Base-by-base conservation (phyloP, 2,797 vertebrate species). In the Synanceia verrucosa region DNA sequence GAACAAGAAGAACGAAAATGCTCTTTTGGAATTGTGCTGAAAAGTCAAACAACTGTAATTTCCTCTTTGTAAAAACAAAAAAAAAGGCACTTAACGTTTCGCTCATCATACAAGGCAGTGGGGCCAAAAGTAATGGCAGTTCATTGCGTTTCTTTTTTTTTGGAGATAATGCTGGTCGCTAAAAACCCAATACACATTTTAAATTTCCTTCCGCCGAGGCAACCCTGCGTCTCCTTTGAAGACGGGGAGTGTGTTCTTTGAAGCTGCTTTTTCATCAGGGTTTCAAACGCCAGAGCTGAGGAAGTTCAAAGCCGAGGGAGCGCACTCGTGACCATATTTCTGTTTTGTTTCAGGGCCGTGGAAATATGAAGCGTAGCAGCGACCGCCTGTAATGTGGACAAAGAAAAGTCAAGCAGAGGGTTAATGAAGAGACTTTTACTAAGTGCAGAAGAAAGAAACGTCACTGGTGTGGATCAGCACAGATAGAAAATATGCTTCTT, bases 241-340 rank as follows among this genome's bases (percentile, higher is more conserved):
- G 91, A 88, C 70, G 62, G 77, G 28, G 83, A 86, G 81, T 79
- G 73, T 73, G 86, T 75, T 88, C 91, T 93, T 93, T 94, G 92
- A 94, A 94, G 92, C 83, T 92, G n/a, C 92, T 91, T 89, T 93
- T 91, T 89, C 79, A 78, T 83, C 87, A 83, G 80, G 65, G 83
- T 91, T 93, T 93, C 90, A 90, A 92, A 93, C 59, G 72, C 87
- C 90, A 92, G 91, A 85, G 88, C 88, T 44, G 76, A 55, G 52
- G 77, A 87, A 90, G 92, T 93, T 94, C 92, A 94, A 94, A 94
- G 93, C 88, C 44, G 63, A 76, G 81, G 78, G 77, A 86, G 86
- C 86, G 78, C 66, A 92, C 86, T 90, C 36, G 69, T 86, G 85
- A 86, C 82, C 83, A 88, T 87, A 88, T 91, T 92, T 82, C 85